Conservation (phyloP, 2,113 vertebrate genomes). For the Mormyrus iriodes region DNA sequence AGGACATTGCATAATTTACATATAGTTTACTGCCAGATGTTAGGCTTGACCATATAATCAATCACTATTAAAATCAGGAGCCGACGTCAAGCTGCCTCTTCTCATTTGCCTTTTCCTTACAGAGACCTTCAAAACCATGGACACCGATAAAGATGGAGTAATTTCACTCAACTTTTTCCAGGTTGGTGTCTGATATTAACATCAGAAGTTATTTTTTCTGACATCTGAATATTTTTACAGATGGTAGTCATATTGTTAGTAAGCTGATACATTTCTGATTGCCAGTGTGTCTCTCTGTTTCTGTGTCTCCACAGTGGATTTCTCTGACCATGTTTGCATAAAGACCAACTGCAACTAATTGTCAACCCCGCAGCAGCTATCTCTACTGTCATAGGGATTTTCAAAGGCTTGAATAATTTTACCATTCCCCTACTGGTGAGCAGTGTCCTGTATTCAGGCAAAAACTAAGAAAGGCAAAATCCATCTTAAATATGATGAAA, state of each 20-base stretch:
- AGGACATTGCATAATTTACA: background rate
- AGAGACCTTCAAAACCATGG: slow-evolving; percentile 73
- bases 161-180: slow-evolving; percentile 65
- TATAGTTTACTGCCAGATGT: background rate
- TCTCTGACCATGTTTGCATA: slow-evolving; percentile 50
- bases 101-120: background rate
- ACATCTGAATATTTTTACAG: background rate
- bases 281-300: background rate
- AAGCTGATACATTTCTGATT: background rate
- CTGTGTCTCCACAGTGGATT: slow-evolving; percentile 42
- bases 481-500: background rate
- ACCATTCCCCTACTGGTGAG: background rate
- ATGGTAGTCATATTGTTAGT: background rate
- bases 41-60: too few species aligned
- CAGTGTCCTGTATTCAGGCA: background rate
- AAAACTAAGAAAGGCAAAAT: background rate
- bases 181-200: slow-evolving; percentile 43
- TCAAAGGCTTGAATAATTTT: background rate
- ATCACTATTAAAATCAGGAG: background rate
- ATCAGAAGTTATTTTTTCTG: background rate
- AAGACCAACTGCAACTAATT: background rate
- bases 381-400: background rate
- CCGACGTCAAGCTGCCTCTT: background rate
- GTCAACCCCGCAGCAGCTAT: background rate
- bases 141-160: slow-evolving; percentile 60